phyloP scores from a whole-genome alignment of 2,888 invertebrate genomes.

The Parnassius apollo region DNA sequence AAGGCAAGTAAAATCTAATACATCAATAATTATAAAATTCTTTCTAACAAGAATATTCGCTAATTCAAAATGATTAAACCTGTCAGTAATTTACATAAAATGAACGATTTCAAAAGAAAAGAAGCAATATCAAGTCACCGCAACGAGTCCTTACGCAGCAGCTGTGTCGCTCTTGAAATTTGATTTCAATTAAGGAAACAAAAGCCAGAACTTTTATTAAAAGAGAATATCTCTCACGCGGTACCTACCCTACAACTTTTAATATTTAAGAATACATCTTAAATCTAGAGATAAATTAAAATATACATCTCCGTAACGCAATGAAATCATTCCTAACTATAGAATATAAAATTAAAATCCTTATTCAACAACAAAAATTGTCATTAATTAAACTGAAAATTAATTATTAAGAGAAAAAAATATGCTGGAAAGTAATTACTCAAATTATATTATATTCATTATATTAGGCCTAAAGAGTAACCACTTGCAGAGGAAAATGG shows the following conservation, averaged over 20 bases:
- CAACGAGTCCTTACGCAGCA: conserved; percentile 49
- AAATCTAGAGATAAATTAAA: conserved; percentile 43
- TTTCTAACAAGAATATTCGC: conserved; percentile 3
- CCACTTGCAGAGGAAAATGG: too few relatives aligned
- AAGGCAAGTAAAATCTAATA: too few relatives aligned
- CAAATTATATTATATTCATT: too few relatives aligned
- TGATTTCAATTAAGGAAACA: conserved; percentile 74
- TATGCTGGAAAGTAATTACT: too few relatives aligned
- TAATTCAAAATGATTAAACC: conserved; percentile 24
- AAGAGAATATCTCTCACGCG: conserved; percentile 54
- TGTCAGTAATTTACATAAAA: conserved; percentile 23
- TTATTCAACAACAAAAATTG: too few relatives aligned
- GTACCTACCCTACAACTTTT: conserved; percentile 42
- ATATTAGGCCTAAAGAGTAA: too few relatives aligned
- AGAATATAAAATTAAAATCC: too few relatives aligned
- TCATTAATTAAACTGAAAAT: too few relatives aligned
- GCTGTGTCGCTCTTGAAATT: conserved; percentile 72
- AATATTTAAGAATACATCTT: conserved; percentile 48
- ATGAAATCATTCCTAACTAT: too few relatives aligned
- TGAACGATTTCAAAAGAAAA: conserved; percentile 35
- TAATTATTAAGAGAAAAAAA: too few relatives aligned
- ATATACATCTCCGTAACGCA: conserved; percentile 29
- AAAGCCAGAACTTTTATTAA: conserved; percentile 72
- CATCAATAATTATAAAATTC: too few relatives aligned
- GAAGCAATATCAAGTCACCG: conserved; percentile 54